phyloP scores from a whole-genome alignment of 2,797 vertebrate genomes.

The Urophycis tenuis region DNA sequence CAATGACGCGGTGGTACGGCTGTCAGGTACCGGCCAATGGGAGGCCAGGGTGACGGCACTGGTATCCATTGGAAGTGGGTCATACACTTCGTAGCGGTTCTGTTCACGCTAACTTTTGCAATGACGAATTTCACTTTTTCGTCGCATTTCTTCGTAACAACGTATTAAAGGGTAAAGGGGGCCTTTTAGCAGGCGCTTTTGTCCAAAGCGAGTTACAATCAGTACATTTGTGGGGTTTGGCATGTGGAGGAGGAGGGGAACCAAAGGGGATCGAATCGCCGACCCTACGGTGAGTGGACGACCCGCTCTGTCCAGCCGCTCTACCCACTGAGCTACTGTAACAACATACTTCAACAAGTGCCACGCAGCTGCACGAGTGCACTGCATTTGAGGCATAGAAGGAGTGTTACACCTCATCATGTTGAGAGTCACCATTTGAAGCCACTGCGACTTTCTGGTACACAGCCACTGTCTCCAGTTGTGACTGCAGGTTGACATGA shows the following conservation, averaged over 20 bases:
- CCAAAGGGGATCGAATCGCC: too few species aligned
- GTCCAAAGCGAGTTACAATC: too few species aligned
- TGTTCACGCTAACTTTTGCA: not conserved
- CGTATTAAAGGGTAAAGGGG: too few species aligned
- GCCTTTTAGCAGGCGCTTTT: too few species aligned
- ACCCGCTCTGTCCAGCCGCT: too few species aligned
- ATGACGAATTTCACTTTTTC: not conserved
- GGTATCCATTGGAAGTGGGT: not conserved
- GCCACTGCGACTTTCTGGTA: too few species aligned
- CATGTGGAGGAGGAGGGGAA: too few species aligned
- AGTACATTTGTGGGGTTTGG: too few species aligned
- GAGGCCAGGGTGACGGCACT: not conserved
- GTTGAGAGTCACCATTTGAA: not conserved
- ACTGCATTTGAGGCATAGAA: not conserved
- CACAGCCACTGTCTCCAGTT: not conserved
- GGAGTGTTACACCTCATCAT: not conserved
- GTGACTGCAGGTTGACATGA: not conserved
- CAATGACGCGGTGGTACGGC: not conserved
- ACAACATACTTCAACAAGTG: not conserved
- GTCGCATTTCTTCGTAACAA: not conserved
- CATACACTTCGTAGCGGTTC: not conserved
- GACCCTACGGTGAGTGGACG: too few species aligned
- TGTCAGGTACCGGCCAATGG: not conserved
- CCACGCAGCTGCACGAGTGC: not conserved
- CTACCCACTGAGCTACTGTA: too few species aligned